Conservation (phyloP, 2,113 vertebrate genomes). For the Crotalus tigris region DNA sequence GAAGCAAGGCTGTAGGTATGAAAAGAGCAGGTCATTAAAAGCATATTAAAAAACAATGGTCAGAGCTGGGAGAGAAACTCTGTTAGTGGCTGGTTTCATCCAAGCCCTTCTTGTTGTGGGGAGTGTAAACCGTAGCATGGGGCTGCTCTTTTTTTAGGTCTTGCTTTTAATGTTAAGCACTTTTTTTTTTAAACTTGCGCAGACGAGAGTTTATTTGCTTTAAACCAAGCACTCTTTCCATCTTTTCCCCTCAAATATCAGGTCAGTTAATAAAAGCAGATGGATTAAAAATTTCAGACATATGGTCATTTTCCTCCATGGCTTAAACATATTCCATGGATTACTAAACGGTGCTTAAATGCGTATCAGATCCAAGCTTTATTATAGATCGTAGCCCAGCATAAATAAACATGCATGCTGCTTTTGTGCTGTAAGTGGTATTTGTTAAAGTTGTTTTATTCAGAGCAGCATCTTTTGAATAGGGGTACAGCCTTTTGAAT, state of each 20-base stretch:
- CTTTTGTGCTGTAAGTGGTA: not conserved
- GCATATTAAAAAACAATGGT: conserved; percentile 73
- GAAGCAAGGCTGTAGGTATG: conserved; percentile 70
- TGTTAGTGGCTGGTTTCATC: conserved; percentile 34
- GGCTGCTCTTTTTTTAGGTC: not conserved
- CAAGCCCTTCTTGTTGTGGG: conserved; percentile 21
- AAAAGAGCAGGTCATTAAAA: conserved; percentile 79
- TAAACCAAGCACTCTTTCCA: not conserved
- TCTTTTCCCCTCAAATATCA: conserved; percentile 16
- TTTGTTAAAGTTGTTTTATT: not conserved
- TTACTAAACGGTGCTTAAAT: not conserved
- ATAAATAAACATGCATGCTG: not conserved
- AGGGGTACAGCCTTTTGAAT: not conserved
- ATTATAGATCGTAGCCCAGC: not conserved
- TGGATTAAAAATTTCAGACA: not conserved
- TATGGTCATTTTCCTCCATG: not conserved
- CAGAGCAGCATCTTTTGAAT: not conserved
- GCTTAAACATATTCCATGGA: not conserved
- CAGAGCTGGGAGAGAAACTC: conserved; percentile 18
- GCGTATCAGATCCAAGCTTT: not conserved
- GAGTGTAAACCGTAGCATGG: conserved; percentile 15
- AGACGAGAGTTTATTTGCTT: not conserved
- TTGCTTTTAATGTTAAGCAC: not conserved
- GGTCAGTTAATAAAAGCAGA: conserved; percentile 36
- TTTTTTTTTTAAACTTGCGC: not conserved